Evolutionary conservation across 2,113 vertebrate genomes (phyloP).

Genomic region (Delphinapterus leucas): DNA sequence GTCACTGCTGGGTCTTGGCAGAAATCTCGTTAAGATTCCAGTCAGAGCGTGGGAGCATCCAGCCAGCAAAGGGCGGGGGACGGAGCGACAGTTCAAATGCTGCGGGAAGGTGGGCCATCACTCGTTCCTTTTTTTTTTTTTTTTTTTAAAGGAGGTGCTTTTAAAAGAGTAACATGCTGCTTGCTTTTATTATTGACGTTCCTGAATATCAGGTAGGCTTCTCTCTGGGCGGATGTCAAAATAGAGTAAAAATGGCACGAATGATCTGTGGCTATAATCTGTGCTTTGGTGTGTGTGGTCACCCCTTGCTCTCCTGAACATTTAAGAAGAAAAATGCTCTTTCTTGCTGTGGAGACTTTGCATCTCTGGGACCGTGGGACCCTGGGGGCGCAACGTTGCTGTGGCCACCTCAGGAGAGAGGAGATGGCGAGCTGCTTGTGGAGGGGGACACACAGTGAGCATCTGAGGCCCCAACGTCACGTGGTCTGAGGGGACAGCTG

Average conservation of each 20-base stretch:
- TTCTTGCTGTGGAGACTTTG: not conserved
- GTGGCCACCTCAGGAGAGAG: not conserved
- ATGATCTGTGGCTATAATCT: not conserved
- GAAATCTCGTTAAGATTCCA: not conserved
- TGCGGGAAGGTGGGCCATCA: not conserved
- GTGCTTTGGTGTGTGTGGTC: rapidly evolving
- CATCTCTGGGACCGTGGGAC: rapidly evolving
- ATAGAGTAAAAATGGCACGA: not conserved
- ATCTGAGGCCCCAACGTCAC: not conserved
- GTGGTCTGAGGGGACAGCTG: not conserved
- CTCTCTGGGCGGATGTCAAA: not conserved
- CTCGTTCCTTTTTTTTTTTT: not conserved
- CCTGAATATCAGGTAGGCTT: not conserved
- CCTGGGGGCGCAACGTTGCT: rapidly evolving
- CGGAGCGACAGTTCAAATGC: no score
- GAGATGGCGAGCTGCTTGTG: no score
- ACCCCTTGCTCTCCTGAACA: not conserved
- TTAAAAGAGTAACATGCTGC: not conserved
- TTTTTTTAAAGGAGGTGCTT: not conserved
- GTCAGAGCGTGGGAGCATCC: not conserved
- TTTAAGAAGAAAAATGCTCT: not conserved
- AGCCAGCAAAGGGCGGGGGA: not conserved
- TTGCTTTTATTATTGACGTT: not conserved
- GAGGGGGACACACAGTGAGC: not conserved
- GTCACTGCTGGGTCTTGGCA: not conserved